Base-by-base conservation (phyloP, 30 jellyfish, hydroid and myxozoan genomes). In the Turritopsis rubra region DNA sequence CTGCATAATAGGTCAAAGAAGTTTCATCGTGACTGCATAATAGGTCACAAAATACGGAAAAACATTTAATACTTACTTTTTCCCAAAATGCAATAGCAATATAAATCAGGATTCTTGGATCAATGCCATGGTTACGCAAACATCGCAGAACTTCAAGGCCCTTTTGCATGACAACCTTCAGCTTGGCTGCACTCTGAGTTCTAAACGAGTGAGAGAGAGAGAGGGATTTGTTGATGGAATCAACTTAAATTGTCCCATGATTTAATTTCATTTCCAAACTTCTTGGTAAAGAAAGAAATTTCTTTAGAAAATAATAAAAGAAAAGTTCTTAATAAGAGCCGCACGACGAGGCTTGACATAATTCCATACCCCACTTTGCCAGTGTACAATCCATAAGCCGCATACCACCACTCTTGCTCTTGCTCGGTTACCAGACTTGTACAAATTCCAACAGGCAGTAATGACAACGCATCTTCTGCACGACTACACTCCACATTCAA, bases 331-430 rank as follows among this genome's bases (percentile, higher is more conserved):
- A n/a, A n/a, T n/a, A n/a, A n/a, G n/a, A n/a, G n/a, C n/a, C n/a
- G n/a, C n/a, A n/a, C n/a, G n/a, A n/a, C n/a, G n/a, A n/a, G n/a
- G n/a, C n/a, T n/a, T n/a, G n/a, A n/a, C n/a, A n/a, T n/a, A n/a
- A n/a, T 52, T 18, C 19, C 88, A 29, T 72, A 90, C 97, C 97
- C 92, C 0, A 90, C 81, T 73, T 90, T 90, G 17, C 97, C 97
- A 8, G 91, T 90, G 74, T 90, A 88, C 82, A 90, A 74, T n/a
- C 94, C 21, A 52, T 72, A 90, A 5, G 92, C 95, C 16, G 97
- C 89, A 21, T 90, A 86, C 97, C 97, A 90, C 86, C 86, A 90
- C 23, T 90, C 97, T 66, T 85, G 74, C 71, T 90, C 95, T 22
- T 82, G 18, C 17, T 53, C 60, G 25, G 92, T 90, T 24, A 81